Percentiles rank a stretch among this genome's conserved stretches.
phyloP scores from a whole-genome alignment of 2,113 vertebrate species.

The Halcyon malimbica region DNA sequence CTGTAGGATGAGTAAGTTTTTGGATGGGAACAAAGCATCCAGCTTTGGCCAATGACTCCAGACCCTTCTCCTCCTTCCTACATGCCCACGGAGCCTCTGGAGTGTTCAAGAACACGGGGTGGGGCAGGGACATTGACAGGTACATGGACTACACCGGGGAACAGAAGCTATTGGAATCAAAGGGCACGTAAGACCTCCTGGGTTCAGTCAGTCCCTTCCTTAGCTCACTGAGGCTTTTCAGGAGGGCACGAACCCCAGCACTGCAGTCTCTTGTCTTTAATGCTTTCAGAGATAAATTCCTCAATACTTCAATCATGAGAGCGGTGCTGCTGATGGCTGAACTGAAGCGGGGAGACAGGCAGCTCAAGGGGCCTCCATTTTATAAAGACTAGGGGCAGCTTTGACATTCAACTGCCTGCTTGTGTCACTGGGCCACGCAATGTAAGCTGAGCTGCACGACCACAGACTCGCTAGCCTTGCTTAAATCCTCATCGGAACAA shows the following conservation, averaged over 20 bases:
- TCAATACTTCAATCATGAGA: background rate
- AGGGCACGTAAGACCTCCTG: background rate
- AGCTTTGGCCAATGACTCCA: background rate
- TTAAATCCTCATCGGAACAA: background rate
- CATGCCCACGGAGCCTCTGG: background rate
- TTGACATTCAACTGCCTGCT: background rate
- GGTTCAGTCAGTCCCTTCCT: background rate
- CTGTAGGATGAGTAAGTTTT: conserved; percentile 13
- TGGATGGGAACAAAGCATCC: background rate
- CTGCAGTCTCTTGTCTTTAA: accelerated
- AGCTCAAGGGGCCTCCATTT: background rate
- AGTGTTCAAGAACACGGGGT: background rate
- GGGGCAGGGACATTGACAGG: background rate
- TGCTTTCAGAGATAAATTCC: background rate
- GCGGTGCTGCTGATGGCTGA: background rate
- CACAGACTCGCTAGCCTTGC: background rate
- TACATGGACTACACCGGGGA: accelerated
- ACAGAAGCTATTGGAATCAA: background rate
- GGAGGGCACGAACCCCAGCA: background rate
- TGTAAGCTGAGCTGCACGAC: background rate
- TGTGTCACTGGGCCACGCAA: background rate
- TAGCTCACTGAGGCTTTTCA: background rate
- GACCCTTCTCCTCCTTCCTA: background rate
- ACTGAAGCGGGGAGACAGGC: background rate
- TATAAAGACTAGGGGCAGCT: background rate